Conservation (phyloP, 2,888 invertebrate species). For the Acleris literana region DNA sequence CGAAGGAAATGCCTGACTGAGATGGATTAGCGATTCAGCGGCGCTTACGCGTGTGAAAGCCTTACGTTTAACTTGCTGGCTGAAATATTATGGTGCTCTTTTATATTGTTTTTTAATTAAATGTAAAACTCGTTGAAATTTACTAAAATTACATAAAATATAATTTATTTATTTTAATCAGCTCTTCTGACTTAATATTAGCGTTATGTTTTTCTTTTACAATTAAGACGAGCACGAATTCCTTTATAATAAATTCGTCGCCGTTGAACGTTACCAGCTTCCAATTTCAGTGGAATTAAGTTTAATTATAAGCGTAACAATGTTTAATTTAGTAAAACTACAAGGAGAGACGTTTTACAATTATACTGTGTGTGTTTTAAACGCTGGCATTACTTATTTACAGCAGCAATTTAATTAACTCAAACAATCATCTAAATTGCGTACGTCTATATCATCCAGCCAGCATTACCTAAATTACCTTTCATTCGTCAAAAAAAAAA, state of each 20-base stretch:
- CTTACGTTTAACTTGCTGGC: constrained; percentile 24
- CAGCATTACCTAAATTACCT: too few relatives aligned
- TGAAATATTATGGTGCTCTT: constrained; percentile 10
- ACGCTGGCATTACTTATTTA: constrained; percentile 9
- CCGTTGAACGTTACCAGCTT: constrained; percentile 20
- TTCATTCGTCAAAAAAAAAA: neutral
- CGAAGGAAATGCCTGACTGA: constrained; percentile 55
- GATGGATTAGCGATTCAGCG: constrained; percentile 61
- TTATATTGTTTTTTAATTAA: too few relatives aligned
- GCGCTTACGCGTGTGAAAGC: constrained; percentile 41
- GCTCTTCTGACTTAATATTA: constrained; percentile 16
- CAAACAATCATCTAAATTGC: neutral
- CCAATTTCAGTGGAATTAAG: constrained; percentile 26
- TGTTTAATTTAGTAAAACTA: constrained; percentile 28
- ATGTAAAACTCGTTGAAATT: too few relatives aligned
- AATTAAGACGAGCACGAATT: constrained; percentile 21
- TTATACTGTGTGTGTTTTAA: constrained; percentile 2
- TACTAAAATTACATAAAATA: too few relatives aligned
- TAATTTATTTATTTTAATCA: constrained; percentile 5
- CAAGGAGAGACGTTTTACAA: constrained; percentile 4
- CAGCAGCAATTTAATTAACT: neutral
- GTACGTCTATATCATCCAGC: too few relatives aligned
- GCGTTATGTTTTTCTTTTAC: constrained; percentile 7
- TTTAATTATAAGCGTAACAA: constrained; percentile 18
- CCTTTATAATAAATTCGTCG: constrained; percentile 29